A percentile compares a stretch with the other conserved stretches of the same genome.
Conservation (phyloP, 1,140 invertebrate genomes). For the Gryllus bimaculatus region DNA sequence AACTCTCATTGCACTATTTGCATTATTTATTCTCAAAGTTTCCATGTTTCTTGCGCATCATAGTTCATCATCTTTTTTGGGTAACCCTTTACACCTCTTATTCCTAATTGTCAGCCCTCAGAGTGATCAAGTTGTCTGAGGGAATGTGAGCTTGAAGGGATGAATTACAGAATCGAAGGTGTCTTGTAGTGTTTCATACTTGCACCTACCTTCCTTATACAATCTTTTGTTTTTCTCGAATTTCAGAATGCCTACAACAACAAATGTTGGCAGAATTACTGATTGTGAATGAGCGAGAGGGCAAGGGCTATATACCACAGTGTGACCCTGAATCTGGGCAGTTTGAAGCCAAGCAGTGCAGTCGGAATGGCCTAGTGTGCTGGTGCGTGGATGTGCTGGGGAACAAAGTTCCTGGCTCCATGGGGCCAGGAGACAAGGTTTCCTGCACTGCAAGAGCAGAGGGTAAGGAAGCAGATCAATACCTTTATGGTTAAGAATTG, state of each 20-base stretch:
- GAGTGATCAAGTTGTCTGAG: too few species aligned
- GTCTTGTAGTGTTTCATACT: too few species aligned
- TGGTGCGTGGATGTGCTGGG: constrained; percentile 73
- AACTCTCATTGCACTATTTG: too few species aligned
- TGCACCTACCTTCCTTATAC: too few species aligned
- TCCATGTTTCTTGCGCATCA: too few species aligned
- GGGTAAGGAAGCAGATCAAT: neutral
- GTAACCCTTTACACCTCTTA: too few species aligned
- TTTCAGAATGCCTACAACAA: constrained; percentile 56
- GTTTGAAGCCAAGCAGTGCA: constrained; percentile 65
- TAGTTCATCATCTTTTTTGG: too few species aligned
- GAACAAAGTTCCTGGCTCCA: constrained; percentile 62
- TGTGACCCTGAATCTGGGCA: constrained; percentile 53
- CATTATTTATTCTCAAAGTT: too few species aligned
- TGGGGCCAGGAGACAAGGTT: constrained; percentile 62
- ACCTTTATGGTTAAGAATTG: too few species aligned
- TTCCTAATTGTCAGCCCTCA: too few species aligned
- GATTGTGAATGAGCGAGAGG: constrained; percentile 63
- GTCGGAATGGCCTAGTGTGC: constrained; percentile 70
- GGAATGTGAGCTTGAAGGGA: too few species aligned
- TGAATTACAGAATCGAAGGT: too few species aligned
- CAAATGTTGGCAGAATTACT: constrained; percentile 64
- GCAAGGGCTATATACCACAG: constrained; percentile 72
- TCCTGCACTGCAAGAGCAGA: constrained; percentile 38
- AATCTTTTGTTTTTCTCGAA: constrained; percentile 2